Percentiles rank a stretch among this genome's conserved stretches.
These are phyloP conservation scores for Alca torda DNA, from an alignment of 2,797 vertebrate species.

Conservation along the genomic window DNA sequence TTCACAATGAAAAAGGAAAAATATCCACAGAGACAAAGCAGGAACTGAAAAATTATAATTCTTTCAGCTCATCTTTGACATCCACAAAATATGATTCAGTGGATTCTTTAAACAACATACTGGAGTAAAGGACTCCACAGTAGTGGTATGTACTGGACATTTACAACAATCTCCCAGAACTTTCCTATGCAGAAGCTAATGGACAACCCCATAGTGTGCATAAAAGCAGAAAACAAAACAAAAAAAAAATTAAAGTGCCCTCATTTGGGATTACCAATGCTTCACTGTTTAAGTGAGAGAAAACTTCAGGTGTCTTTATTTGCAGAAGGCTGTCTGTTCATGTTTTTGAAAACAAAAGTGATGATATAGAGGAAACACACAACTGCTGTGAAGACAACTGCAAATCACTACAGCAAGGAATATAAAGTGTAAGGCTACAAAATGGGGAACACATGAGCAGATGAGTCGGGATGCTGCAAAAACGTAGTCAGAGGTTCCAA, in stretches of 20 bases:
- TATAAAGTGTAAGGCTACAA: neutral
- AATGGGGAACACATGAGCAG: neutral
- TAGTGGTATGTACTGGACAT: neutral
- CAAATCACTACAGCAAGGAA: neutral
- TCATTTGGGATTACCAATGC: neutral
- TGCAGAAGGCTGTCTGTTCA: neutral
- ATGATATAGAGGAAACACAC: neutral
- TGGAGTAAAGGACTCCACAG: neutral
- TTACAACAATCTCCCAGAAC: neutral
- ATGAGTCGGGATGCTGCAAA: neutral
- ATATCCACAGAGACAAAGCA: neutral
- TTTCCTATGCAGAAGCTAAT: neutral
- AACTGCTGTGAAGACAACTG: neutral
- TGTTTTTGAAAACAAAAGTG: neutral
- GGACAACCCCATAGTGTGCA: neutral
- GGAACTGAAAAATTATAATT: neutral
- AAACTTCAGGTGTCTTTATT: neutral
- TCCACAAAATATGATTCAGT: neutral
- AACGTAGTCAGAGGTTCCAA: neutral
- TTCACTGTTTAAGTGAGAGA: neutral
- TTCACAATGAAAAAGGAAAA: fast-evolving
- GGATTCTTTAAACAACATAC: neutral
- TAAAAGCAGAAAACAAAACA: neutral
- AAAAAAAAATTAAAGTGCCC: too few species aligned
- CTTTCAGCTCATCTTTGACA: neutral